Evolutionary conservation across 2,797 vertebrate species (phyloP).

Genomic region (Mormyrus hasselquistii): DNA sequence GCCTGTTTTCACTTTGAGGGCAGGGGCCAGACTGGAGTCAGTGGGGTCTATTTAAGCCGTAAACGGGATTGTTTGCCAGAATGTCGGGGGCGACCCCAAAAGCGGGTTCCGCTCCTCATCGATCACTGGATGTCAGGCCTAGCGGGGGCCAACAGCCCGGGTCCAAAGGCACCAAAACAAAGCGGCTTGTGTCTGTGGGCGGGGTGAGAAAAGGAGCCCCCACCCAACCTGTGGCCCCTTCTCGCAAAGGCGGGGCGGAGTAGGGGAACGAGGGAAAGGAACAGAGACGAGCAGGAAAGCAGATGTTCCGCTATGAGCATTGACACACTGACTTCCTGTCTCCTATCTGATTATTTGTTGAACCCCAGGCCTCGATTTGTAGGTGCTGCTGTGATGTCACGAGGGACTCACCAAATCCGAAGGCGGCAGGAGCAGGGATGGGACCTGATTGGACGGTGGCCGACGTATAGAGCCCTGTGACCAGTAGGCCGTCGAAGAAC

Average conservation of each 20-base stretch:
- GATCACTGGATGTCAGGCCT: neutral
- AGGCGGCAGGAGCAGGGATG: constrained; percentile 81
- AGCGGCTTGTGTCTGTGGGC: neutral
- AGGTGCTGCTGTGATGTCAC: neutral
- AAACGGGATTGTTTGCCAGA: neutral
- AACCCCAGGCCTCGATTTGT: neutral
- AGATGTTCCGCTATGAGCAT: neutral
- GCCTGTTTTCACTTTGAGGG: neutral
- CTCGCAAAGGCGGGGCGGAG: neutral
- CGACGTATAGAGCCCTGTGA: constrained; percentile 95
- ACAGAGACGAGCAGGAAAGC: neutral
- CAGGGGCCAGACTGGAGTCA: neutral
- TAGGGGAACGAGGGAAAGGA: neutral
- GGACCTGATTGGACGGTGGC: constrained; percentile 88
- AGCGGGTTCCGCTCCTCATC: neutral
- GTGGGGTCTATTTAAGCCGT: neutral
- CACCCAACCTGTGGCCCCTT: neutral
- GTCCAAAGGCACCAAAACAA: neutral
- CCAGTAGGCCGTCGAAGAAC: constrained; percentile 88
- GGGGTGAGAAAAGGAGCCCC: neutral
- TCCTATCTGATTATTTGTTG: neutral
- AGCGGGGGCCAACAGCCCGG: neutral
- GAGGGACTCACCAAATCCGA: constrained; percentile 86
- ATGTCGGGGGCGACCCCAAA: neutral
- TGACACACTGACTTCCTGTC: neutral